Base-by-base conservation (phyloP, 2,888 invertebrate genomes). In the Leucoptera coffeella region DNA sequence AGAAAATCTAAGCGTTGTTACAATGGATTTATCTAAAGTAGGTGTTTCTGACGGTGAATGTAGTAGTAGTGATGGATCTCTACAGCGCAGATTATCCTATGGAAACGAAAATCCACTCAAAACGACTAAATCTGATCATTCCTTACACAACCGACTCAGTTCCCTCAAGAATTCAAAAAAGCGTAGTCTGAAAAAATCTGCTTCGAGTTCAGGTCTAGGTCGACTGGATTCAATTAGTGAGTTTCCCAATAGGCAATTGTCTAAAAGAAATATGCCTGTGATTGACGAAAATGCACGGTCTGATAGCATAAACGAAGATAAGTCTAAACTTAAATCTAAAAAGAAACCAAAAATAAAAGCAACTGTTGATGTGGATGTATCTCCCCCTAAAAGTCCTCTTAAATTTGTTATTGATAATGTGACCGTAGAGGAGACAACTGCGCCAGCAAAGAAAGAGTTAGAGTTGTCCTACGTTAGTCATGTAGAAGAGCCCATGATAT, bases 401-500 rank as follows among this genome's bases (percentile, higher is more conserved):
- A 78, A 76, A 47, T 73, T 73, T 34, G 53, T 65, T 27, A 54
- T 78, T 17, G 75, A 76, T 41, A 67, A 77, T 39, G 53, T 77
- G 4, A 64, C 64, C 14, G 75, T 82, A 10, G 78, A 80, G 47
- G 79, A 80, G 54, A 69, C 62, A 25, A 32, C 40, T 17, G 37
- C 39, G 20, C 29, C 33, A 22, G 50, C 45, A 17, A 64, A 59
- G 50, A 54, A 65, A 40, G 58, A 51, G 42, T 57, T 71, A 40
- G 57, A 51, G 41, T 57, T 71, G 33, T 49, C 41, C 30, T 62
- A 46, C 32, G 60, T 49, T 23, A 52, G 58, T 37, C 41, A 38
- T 29, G 47, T 64, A 11, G 55, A 55, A 22, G 47, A 49, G 29
- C 31, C 26, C 17, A n/a, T n/a, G n/a, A n/a, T n/a, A n/a, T n/a